Base-by-base conservation (phyloP, 2,888 invertebrate genomes). In the Tridacna crocea region DNA sequence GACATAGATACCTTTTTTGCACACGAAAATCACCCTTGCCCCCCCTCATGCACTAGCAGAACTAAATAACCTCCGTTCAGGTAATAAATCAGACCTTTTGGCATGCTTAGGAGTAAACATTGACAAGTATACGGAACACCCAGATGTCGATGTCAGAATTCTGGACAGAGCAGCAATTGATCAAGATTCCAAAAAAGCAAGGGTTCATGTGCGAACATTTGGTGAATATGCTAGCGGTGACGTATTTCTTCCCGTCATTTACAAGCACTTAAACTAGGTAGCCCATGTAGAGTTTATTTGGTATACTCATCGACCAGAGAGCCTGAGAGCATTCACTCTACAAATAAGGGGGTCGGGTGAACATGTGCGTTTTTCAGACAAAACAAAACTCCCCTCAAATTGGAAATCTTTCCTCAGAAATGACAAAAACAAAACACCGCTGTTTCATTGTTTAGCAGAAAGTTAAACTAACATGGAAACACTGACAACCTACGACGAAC, bases 371-470 rank as follows among this genome's bases (percentile, higher is more conserved):
- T 72, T 86, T 27, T 47, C 48, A 26, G 27, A 46, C 19, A 63
- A 60, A 22, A 75, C 65, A 17, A 78, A 61, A 26, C 17, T 85
- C 19, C 83, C 85, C 58, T 36, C 63, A 12, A 85, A 82, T 70
- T 85, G 76, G 70, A 27, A 86, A 58, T 46, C 60, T 26, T 85
- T 85, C 51, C 75, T 85, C 8, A 48, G 81, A n/a, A 66, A 72
- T 36, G 72, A 82, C 63, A 60, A 73, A 19, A 85, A 85, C 63
- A 85, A 85, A 72, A 55, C 60, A n/a, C 76, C 75, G 58, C 61
- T 83, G 48, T 83, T 83, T 48, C 19, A 58, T 15, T 80, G 48
- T 58, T 70, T 84, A 12, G 72, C 72, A 26, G 36, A 48, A 1
- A 22, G 22, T 19, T 11, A 51, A 26, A 10, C 8, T 8, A 36